Evolutionary conservation across 23 tunicate species (phyloP), one percentile per base, ranked within the genome.

Genomic region (Halocynthia aurantium): DNA sequence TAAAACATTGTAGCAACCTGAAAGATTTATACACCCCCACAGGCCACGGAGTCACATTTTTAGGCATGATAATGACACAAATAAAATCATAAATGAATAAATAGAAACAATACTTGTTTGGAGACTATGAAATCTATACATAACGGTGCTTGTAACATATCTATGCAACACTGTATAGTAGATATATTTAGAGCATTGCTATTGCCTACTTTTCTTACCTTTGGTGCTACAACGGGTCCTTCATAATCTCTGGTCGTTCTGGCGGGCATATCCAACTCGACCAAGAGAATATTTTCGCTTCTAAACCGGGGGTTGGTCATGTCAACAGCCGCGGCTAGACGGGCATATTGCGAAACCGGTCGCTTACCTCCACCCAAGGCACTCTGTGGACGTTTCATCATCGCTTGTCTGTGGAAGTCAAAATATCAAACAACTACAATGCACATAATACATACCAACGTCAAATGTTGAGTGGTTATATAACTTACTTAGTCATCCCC

Each of bases 321-420:
- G 19, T 86, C 99, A 6, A 87, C 86, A 6, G 87, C 84, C n/a
- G 99, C 94, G 5, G 91, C 94, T 81, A 88, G 74, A 73, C 69
- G 78, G 18, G 99, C 88, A 68, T 84, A 88, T 62, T 84, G 94
- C 13, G 91, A 84, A 13, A 81, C 69, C 13, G 95, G 96, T 20
- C 99, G 90, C 52, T 80, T 56, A 52, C 65, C 71, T 49, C 85
- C 84, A 10, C 83, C 83, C 64, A 71, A 81, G 11, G 99, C 99
- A 67, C 99, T 94, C 63, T 76, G 80, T 22, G 99, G 99, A 22
- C 99, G 91, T 70, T 88, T 81, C 91, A 94, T 88, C 87, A 86
- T 82, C 50, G 81, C 74, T 72, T 87, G 82, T 21, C 94, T 93
- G 81, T 15, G 67, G 54, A 44, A 70, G 10, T 31, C 44, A 31